Evolutionary conservation across 2,797 vertebrate genomes (phyloP).

Genomic region (Columba guinea): DNA sequence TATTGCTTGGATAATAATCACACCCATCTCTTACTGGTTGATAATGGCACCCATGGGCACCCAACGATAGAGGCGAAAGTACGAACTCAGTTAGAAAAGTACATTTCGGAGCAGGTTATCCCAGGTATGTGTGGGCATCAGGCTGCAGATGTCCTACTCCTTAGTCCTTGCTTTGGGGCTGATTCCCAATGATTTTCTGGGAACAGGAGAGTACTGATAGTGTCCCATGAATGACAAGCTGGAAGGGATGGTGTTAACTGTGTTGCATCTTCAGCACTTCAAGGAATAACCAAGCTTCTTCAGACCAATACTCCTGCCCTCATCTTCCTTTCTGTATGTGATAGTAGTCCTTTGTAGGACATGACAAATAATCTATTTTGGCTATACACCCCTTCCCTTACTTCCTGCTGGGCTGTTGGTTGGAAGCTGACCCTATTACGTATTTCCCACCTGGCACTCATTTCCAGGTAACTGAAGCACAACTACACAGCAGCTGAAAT

Average conservation of each 20-base stretch:
- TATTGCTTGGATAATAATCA: constrained; percentile 82
- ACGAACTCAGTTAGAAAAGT: constrained; percentile 79
- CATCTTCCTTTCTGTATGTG: not conserved
- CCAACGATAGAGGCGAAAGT: constrained; percentile 74
- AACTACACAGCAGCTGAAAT: not conserved
- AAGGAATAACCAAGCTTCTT: not conserved
- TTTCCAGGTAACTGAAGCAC: not conserved
- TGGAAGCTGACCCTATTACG: not conserved
- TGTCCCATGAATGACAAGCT: not conserved
- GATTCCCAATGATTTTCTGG: not conserved
- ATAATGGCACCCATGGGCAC: constrained; percentile 77
- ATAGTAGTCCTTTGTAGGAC: not conserved
- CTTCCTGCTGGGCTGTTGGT: not conserved
- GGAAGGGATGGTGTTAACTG: not conserved
- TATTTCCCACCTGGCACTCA: not conserved
- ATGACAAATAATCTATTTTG: not conserved
- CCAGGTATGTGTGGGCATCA: constrained; percentile 62
- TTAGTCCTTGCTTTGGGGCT: not conserved
- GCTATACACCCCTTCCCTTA: not conserved
- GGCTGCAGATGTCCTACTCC: not conserved
- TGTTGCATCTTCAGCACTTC: not conserved
- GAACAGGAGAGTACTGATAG: not conserved
- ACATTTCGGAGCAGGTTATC: constrained; percentile 78
- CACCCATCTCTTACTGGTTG: constrained; percentile 80
- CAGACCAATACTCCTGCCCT: too few species aligned